Evolutionary conservation across 2,113 vertebrate genomes (phyloP), one percentile per base, ranked within the genome.

Genomic region (Elanoides forficatus): DNA sequence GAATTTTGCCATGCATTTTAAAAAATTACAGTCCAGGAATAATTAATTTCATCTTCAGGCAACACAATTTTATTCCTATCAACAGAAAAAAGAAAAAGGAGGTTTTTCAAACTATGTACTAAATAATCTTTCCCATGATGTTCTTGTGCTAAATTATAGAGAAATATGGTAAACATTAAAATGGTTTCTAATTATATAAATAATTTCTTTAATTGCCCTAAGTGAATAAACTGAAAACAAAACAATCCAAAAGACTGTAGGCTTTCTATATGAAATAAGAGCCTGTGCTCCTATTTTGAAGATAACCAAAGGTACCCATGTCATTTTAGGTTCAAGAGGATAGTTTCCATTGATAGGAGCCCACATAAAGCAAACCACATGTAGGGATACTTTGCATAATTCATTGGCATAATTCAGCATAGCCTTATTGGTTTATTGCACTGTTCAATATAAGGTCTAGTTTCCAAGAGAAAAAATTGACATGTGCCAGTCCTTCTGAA

Each of bases 361-460:
- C 18, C 43, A 52, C 7, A 27, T 16, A 47, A 74, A 79, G 15
- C n/a, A 65, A 43, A 73, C 11, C 23, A 43, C 0, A 0, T 16
- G 47, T 38, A 59, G 73, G 80, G 16, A 67, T 45, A 13, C 13
- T 66, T 29, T 32, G 55, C 11, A 79, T 43, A 90, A 52, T n/a
- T 65, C 56, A 59, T 30, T 40, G 27, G 58, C 45, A 34, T 47
- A 79, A 86, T 38, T 96, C 56, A 75, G 27, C 23, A 80, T 6
- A 59, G 29, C 5, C 45, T 81, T 62, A 60, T 18, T 42, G 74
- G 13, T 18, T 78, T 90, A 85, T 26, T 79, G 27, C 34, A 66
- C 16, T 36, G 34, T 53, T 83, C 47, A 74, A 19, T 43, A 30
- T 7, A n/a, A 26, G 6, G 42, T 18, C 34, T 62, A 27, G 6